Evolutionary conservation across 2,113 vertebrate genomes (phyloP).

Genomic region (Cynocephalus volans): DNA sequence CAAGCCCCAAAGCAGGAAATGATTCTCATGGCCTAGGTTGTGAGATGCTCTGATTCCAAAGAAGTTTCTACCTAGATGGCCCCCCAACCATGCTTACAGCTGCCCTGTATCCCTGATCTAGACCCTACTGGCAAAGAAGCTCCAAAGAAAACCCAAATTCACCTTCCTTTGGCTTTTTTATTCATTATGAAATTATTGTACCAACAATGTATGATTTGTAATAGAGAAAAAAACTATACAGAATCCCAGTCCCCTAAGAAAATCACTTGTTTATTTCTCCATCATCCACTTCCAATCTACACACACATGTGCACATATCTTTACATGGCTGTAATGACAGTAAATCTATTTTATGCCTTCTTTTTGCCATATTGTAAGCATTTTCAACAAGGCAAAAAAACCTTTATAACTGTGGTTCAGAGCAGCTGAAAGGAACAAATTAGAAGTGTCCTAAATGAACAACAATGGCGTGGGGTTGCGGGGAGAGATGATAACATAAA

Average conservation of each 20-base stretch:
- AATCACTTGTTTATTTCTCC: conserved; percentile 4
- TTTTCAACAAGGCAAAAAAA: conserved; percentile 42
- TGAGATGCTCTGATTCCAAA: background rate
- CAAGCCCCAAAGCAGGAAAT: background rate
- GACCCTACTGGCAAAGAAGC: background rate
- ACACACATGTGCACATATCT: background rate
- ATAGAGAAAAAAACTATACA: background rate
- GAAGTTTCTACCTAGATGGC: background rate
- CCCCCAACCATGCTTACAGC: background rate
- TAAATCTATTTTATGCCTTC: background rate
- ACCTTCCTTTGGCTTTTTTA: background rate
- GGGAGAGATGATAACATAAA: background rate
- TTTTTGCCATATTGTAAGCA: background rate
- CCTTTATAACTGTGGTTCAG: background rate
- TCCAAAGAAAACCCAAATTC: conserved; percentile 12
- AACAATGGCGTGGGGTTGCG: background rate
- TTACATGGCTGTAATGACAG: background rate
- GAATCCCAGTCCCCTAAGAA: background rate
- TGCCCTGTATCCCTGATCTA: background rate
- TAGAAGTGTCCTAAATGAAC: background rate
- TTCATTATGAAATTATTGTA: conserved; percentile 36
- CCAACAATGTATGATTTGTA: background rate
- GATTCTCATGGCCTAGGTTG: background rate
- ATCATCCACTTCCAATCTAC: background rate
- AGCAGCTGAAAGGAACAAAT: background rate